phyloP scores from a whole-genome alignment of 2,113 vertebrate genomes.

The Xiphias gladius region DNA sequence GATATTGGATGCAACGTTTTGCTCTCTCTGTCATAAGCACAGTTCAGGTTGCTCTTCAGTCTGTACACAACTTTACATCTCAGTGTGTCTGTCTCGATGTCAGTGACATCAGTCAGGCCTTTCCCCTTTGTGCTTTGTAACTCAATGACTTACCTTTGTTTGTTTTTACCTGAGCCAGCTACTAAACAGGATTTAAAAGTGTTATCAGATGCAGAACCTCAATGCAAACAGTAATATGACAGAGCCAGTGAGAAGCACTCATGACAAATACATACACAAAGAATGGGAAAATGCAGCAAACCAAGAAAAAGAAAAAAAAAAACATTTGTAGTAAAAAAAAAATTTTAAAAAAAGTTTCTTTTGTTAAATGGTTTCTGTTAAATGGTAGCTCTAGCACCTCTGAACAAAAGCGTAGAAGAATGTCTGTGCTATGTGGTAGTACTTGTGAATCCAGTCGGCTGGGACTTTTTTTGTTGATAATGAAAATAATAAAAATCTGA shows the following conservation, averaged over 20 bases:
- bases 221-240: background rate
- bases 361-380: background rate
- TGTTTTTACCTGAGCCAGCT: background rate
- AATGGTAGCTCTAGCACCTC: background rate
- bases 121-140: background rate
- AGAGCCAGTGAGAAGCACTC: background rate
- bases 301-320: background rate
- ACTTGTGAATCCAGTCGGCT: slow-evolving; percentile 37
- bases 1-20: slow-evolving; percentile 50
- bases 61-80: slow-evolving; percentile 38
- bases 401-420: background rate
- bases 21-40: slow-evolving; percentile 57
- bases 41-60: slow-evolving; percentile 61
- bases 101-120: too few relatives aligned
- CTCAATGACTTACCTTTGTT: slow-evolving; percentile 7
- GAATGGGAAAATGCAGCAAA: background rate
- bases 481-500: background rate
- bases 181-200: slow-evolving; percentile 43
- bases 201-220: background rate
- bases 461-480: background rate
- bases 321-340: background rate
- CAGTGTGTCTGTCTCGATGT: background rate
- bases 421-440: background rate
- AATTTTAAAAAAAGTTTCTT: background rate
- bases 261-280: background rate